phyloP scores from a whole-genome alignment of 2,797 vertebrate genomes.

The Anabas testudineus region DNA sequence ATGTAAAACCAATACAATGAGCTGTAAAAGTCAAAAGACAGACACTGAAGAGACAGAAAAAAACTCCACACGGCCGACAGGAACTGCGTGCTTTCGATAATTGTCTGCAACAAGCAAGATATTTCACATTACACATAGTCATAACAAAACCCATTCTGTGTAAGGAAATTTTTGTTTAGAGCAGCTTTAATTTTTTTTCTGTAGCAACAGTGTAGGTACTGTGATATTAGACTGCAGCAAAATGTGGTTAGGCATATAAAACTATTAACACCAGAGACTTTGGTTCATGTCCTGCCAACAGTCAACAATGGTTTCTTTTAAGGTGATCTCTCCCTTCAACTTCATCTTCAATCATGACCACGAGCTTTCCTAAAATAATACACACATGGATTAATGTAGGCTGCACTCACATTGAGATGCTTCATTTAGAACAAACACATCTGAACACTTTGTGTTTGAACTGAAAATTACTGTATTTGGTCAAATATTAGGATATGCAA shows the following conservation, averaged over 20 bases:
- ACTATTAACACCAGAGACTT: neutral
- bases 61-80: neutral
- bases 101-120: too few relatives aligned
- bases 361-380: neutral
- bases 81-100: too few relatives aligned
- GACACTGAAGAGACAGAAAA: neutral
- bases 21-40: neutral
- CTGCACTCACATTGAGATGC: neutral
- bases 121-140: neutral
- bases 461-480: neutral
- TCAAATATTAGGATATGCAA: neutral
- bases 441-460: neutral
- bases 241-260: neutral
- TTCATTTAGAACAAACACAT: neutral
- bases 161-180: neutral
- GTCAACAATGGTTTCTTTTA: conserved; percentile 10
- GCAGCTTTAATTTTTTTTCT: neutral
- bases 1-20: conserved; percentile 2
- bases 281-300: conserved; percentile 13
- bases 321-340: conserved; percentile 5
- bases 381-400: conserved; percentile 4
- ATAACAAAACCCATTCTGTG: too few relatives aligned
- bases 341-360: conserved; percentile 1
- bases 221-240: neutral
- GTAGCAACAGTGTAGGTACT: neutral